Percentiles rank a stretch among this genome's conserved stretches.
Evolutionary conservation across 37 sponge, comb jelly and placozoan species (phyloP).

Genomic region (Lycopodina hypogea): DNA sequence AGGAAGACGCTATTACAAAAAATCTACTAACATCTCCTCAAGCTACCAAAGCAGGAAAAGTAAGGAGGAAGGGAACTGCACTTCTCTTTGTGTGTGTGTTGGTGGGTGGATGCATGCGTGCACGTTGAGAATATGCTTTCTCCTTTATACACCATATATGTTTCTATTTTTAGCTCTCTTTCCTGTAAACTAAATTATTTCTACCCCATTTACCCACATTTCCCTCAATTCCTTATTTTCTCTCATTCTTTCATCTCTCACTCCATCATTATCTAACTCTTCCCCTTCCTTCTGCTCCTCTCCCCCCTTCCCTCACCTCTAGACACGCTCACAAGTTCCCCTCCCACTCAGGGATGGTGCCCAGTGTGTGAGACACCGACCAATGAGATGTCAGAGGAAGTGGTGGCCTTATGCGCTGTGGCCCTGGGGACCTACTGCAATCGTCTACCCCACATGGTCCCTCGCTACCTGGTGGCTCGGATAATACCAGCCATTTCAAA

Average conservation of each 20-base stretch:
- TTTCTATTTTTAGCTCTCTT: no score
- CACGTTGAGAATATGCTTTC: no score
- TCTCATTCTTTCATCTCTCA: no score
- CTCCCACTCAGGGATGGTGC: constrained; percentile 26
- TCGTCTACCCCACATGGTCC: constrained; percentile 31
- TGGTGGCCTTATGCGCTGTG: constrained; percentile 30
- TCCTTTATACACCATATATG: no score
- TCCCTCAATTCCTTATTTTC: no score
- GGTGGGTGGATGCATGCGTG: no score
- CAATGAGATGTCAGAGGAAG: constrained; percentile 45
- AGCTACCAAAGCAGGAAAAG: not conserved
- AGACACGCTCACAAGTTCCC: not conserved
- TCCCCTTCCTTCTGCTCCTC: no score
- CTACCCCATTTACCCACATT: no score
- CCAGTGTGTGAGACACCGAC: constrained; percentile 20
- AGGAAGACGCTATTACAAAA: not conserved
- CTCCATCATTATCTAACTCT: no score
- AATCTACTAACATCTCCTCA: not conserved
- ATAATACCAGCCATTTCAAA: constrained; percentile 48
- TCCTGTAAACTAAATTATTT: no score
- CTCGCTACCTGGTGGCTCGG: constrained; percentile 37
- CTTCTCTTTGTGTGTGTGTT: no score
- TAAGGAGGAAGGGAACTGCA: no score
- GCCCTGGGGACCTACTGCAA: constrained; percentile 52
- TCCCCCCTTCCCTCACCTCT: not conserved